phyloP scores from a whole-genome alignment of 2,888 invertebrate species.

The Plagiodera versicolora region DNA sequence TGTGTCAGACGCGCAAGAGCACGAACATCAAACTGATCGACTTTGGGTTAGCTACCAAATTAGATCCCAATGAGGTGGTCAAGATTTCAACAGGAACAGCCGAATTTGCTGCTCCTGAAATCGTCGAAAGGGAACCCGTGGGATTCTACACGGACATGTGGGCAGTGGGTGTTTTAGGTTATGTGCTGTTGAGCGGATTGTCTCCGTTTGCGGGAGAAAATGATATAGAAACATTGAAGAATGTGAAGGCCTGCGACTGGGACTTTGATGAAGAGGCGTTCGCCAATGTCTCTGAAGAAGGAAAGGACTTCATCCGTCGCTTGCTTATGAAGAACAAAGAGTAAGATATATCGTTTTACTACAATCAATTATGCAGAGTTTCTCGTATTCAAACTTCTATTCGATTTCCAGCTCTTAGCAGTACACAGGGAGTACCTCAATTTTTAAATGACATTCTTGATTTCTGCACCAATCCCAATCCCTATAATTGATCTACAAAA shows the following conservation, averaged over 20 bases:
- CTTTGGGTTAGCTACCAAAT: constrained; percentile 97
- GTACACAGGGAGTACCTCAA: too few species aligned
- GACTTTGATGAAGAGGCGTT: constrained; percentile 98
- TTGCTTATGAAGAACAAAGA: constrained; percentile 91
- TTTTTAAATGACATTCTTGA: too few species aligned
- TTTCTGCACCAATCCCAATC: too few species aligned
- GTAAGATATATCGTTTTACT: constrained; percentile 57
- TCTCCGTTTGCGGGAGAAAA: constrained; percentile 99
- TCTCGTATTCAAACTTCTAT: too few species aligned
- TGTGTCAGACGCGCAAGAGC: constrained; percentile 96
- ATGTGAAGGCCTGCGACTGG: constrained; percentile 99
- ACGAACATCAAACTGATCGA: constrained; percentile 98
- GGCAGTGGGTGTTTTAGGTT: constrained; percentile 98
- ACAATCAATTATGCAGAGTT: too few species aligned
- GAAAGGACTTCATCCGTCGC: constrained; percentile 95
- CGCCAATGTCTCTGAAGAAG: constrained; percentile 91
- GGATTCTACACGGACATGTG: constrained; percentile 99
- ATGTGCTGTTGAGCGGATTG: constrained; percentile 95
- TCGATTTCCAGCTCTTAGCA: too few species aligned
- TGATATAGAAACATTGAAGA: constrained; percentile 96
- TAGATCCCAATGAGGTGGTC: constrained; percentile 97
- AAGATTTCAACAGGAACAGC: constrained; percentile 99
- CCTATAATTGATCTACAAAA: too few species aligned
- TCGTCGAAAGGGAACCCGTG: constrained; percentile 97
- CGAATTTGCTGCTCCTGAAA: constrained; percentile 99